Evolutionary conservation across 2,113 vertebrate species (phyloP).

Genomic region (Notiomystis cincta): DNA sequence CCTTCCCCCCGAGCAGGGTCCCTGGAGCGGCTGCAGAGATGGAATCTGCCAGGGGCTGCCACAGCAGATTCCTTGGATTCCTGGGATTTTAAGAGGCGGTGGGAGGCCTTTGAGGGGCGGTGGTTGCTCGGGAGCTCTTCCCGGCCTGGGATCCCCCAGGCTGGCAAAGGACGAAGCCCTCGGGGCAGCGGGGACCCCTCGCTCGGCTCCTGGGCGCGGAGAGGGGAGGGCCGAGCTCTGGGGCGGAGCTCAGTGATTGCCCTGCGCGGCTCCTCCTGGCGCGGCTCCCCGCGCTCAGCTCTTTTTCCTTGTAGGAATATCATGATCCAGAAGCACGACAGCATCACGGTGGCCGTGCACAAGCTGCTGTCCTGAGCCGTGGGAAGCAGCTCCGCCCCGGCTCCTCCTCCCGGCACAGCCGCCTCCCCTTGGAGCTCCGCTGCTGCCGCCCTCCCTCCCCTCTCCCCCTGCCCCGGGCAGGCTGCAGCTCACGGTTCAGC

Average conservation of each 20-base stretch:
- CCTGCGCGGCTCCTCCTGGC: not conserved
- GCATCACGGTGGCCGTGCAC: conserved; percentile 91
- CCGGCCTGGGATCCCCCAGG: rapidly evolving
- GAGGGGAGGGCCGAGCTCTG: rapidly evolving
- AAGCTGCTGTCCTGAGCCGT: conserved; percentile 86
- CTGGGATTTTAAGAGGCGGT: rapidly evolving
- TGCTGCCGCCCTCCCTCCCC: not conserved
- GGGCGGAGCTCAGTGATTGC: rapidly evolving
- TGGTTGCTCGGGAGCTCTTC: not conserved
- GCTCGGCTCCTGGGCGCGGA: too few relatives aligned
- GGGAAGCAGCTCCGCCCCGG: rapidly evolving
- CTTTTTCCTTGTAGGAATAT: conserved; percentile 77
- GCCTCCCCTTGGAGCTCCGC: not conserved
- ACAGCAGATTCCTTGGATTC: rapidly evolving
- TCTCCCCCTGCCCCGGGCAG: too few relatives aligned
- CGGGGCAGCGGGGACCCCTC: not conserved
- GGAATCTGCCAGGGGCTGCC: not conserved
- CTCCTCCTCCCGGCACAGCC: not conserved
- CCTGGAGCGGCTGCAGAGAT: too few relatives aligned
- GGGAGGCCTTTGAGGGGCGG: not conserved
- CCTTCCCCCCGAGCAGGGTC: rapidly evolving
- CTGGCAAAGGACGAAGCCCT: rapidly evolving
- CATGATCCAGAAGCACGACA: conserved; percentile 90
- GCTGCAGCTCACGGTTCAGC: not conserved
- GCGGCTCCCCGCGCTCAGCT: not conserved